Percentiles rank a stretch among this genome's conserved stretches.
Evolutionary conservation across 2,113 vertebrate genomes (phyloP).

Genomic region (Hypocryptadius cinnamomeus): DNA sequence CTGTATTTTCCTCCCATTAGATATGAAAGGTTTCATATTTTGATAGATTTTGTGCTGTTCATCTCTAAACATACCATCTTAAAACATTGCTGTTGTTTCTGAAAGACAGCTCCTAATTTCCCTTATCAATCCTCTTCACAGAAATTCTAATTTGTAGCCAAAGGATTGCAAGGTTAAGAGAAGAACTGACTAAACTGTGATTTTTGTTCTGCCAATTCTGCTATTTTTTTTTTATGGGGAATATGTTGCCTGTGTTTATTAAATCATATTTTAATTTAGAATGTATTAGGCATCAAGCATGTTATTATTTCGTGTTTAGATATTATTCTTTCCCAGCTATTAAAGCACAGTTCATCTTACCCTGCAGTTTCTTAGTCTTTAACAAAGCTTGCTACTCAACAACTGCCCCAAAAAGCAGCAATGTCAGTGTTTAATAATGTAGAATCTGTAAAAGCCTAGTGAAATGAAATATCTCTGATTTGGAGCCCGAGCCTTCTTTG

Average conservation of each 20-base stretch:
- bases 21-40: constrained; percentile 7
- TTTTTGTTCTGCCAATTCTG: constrained; percentile 61
- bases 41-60: constrained; percentile 22
- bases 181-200: constrained; percentile 64
- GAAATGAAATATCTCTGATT: constrained; percentile 49
- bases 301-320: constrained; percentile 5
- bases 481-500: neutral
- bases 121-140: constrained; percentile 51
- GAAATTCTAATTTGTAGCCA: constrained; percentile 58
- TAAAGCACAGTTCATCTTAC: constrained; percentile 5
- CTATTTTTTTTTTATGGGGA: neutral
- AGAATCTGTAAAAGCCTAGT: constrained; percentile 55
- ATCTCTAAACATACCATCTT: constrained; percentile 27
- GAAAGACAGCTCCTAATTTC: constrained; percentile 46
- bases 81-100: constrained; percentile 14
- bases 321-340: neutral
- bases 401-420: constrained; percentile 33
- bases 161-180: constrained; percentile 56
- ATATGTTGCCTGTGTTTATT: constrained; percentile 52
- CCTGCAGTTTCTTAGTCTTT: constrained; percentile 18
- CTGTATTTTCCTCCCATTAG: neutral
- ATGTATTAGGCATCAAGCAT: constrained; percentile 29
- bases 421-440: constrained; percentile 62
- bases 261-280: constrained; percentile 51
- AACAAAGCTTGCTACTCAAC: constrained; percentile 38